phyloP scores from a whole-genome alignment of 2,113 vertebrate genomes.

The Esox niger region DNA sequence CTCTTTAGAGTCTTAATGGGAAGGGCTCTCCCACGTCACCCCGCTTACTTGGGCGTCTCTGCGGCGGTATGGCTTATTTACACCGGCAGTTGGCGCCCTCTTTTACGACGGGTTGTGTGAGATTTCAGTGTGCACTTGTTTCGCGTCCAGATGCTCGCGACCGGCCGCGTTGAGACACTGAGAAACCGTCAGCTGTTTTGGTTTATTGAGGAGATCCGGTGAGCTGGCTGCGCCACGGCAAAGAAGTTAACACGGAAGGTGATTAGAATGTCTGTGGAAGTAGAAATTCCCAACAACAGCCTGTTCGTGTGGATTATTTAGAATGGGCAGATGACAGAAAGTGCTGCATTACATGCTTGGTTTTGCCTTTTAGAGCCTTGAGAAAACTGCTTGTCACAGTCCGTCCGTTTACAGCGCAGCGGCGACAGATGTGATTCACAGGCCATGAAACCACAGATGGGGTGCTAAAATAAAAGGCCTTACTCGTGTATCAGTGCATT shows the following conservation, averaged over 20 bases:
- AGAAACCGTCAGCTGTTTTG: constrained; percentile 45
- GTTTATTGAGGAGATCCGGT: constrained; percentile 57
- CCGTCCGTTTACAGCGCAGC: constrained; percentile 9
- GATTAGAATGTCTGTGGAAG: constrained; percentile 17
- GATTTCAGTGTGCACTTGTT: constrained; percentile 57
- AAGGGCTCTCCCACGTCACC: constrained; percentile 43
- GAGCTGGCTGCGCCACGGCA: constrained; percentile 16
- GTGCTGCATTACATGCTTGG: constrained; percentile 16
- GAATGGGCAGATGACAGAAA: constrained; percentile 16
- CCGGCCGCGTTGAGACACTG: constrained; percentile 6
- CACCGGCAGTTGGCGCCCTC: constrained; percentile 53
- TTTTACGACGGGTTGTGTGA: constrained; percentile 53
- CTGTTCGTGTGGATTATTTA: constrained; percentile 22
- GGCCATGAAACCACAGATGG: constrained; percentile 34
- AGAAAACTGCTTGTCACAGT: constrained; percentile 20
- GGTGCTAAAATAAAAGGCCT: constrained; percentile 42
- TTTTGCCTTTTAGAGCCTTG: constrained; percentile 17
- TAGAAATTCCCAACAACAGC: background rate
- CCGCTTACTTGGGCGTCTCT: constrained; percentile 16
- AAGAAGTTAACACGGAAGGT: constrained; percentile 44
- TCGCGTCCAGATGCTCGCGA: constrained; percentile 64
- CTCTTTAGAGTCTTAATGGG: constrained; percentile 75
- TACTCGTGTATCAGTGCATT: constrained; percentile 35
- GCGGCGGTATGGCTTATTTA: constrained; percentile 37
- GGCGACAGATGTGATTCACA: background rate